A percentile compares a stretch with the other conserved stretches of the same genome.
These are phyloP conservation scores for Diarsia rubi DNA, from an alignment of 2,888 invertebrate species.

Conservation along the genomic window DNA sequence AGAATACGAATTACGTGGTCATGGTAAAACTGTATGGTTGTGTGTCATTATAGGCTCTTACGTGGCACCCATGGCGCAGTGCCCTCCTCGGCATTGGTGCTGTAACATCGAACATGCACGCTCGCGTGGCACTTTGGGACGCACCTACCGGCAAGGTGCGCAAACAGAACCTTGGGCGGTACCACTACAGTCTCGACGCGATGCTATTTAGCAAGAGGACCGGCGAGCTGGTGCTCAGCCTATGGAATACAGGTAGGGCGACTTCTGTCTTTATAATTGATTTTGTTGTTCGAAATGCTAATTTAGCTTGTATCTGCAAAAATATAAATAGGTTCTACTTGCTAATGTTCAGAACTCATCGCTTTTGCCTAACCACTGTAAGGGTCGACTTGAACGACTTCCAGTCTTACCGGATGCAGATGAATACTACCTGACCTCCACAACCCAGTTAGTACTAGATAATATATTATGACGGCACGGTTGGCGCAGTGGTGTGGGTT, in stretches of 20 bases:
- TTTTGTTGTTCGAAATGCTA: not conserved
- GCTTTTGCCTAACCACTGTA: too few species aligned
- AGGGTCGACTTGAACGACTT: too few species aligned
- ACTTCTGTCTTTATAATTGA: not conserved
- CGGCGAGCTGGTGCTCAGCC: conserved; percentile 86
- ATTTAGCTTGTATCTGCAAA: not conserved
- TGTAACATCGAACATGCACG: conserved; percentile 63
- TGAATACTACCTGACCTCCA: too few species aligned
- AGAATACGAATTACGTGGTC: not conserved
- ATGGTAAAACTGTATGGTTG: not conserved
- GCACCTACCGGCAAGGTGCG: conserved; percentile 72
- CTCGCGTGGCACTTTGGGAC: conserved; percentile 80
- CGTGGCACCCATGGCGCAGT: conserved; percentile 89
- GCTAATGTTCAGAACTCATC: not conserved
- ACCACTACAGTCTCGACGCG: conserved; percentile 77
- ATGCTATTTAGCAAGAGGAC: conserved; percentile 86
- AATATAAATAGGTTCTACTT: not conserved
- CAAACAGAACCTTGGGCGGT: conserved; percentile 66
- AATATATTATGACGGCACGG: too few species aligned
- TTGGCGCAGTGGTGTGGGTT: too few species aligned
- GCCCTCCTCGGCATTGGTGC: conserved; percentile 83
- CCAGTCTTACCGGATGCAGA: too few species aligned
- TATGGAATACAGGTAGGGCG: conserved; percentile 78
- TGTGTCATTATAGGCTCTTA: conserved; percentile 74
- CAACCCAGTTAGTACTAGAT: too few species aligned